Conservation (phyloP, 2,797 vertebrate genomes). For the Crenuchus spilurus region DNA sequence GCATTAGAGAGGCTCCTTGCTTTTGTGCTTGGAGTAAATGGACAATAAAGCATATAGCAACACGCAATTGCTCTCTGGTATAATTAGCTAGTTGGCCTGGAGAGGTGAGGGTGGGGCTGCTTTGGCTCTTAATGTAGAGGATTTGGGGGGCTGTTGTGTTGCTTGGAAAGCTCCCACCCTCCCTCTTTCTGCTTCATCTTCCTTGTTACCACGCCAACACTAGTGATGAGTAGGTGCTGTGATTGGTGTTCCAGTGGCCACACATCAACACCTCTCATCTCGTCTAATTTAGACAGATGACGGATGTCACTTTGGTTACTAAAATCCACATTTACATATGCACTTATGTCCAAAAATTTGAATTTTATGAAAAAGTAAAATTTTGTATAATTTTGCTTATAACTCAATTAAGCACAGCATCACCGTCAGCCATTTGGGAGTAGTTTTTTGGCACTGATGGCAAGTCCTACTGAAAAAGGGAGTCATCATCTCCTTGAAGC, state of each 20-base stretch:
- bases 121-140: no score
- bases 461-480: no score
- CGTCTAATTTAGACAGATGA: slow-evolving; percentile 68
- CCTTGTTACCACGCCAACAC: slow-evolving; percentile 78
- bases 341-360: background rate
- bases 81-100: slow-evolving; percentile 76
- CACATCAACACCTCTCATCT: slow-evolving; percentile 81
- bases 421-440: no score
- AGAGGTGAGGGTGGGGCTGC: slow-evolving; percentile 13
- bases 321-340: slow-evolving; percentile 53
- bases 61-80: slow-evolving; percentile 67
- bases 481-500: no score
- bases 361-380: no score
- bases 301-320: slow-evolving; percentile 65
- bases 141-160: slow-evolving; percentile 58
- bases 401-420: no score
- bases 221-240: slow-evolving; percentile 78
- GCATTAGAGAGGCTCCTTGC: slow-evolving; percentile 52
- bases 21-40: slow-evolving; percentile 57
- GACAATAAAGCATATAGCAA: slow-evolving; percentile 65
- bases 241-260: slow-evolving; percentile 77
- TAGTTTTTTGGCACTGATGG: no score
- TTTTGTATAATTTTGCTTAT: no score
- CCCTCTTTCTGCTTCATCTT: slow-evolving; percentile 64
- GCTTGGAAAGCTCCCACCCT: slow-evolving; percentile 31